Conservation (phyloP, 2,113 vertebrate species). For the Eubucco bourcierii region DNA sequence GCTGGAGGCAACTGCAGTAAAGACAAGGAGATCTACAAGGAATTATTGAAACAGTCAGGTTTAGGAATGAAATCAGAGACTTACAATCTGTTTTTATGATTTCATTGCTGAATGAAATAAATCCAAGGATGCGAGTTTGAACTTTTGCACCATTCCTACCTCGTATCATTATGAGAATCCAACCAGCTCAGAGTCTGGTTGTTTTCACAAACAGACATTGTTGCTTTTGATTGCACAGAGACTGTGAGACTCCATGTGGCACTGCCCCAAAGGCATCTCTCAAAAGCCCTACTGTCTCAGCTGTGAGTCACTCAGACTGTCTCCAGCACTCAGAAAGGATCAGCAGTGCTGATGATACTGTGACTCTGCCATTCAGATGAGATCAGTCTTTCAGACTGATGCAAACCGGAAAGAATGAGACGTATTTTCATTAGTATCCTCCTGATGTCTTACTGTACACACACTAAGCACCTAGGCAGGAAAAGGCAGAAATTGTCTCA, state of each 20-base stretch:
- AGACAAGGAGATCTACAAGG: background rate
- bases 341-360: background rate
- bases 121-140: background rate
- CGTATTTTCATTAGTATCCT: background rate
- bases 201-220: background rate
- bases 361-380: background rate
- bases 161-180: background rate
- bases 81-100: background rate
- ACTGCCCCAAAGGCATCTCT: constrained; percentile 20
- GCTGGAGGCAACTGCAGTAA: background rate
- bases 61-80: background rate
- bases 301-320: constrained; percentile 11
- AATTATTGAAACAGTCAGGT: background rate
- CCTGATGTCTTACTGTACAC: background rate
- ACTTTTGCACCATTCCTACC: background rate
- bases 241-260: background rate
- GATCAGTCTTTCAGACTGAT: constrained; percentile 6
- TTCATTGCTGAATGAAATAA: background rate
- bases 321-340: background rate
- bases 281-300: constrained; percentile 31
- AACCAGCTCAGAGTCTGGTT: background rate
- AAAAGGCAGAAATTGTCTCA: background rate
- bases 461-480: background rate
- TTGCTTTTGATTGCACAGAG: background rate
- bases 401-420: background rate